phyloP scores from a whole-genome alignment of 1,140 invertebrate species.

The honey bee (Apis mellifera) region DNA sequence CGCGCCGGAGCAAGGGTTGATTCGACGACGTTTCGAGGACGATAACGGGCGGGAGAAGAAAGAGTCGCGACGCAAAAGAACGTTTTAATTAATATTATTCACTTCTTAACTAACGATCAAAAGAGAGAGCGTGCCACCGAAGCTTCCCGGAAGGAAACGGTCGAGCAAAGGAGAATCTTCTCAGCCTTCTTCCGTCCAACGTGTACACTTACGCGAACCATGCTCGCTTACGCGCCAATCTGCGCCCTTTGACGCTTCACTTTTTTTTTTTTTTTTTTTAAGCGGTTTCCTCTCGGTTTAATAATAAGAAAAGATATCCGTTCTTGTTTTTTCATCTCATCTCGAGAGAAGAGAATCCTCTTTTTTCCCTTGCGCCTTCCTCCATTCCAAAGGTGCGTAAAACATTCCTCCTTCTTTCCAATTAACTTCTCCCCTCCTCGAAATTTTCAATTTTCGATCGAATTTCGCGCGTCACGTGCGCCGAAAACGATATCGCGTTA shows the following conservation, averaged over 20 bases:
- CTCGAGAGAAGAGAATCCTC: no score
- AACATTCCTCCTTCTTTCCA: background rate
- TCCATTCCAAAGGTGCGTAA: background rate
- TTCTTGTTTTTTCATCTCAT: slow-evolving; percentile 1
- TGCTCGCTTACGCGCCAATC: no score
- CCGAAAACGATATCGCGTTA: no score
- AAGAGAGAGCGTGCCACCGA: slow-evolving; percentile 63
- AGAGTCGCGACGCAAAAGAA: slow-evolving; percentile 71
- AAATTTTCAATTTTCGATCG: no score
- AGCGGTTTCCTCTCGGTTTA: background rate
- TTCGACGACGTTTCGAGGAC: slow-evolving; percentile 12
- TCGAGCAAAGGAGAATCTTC: slow-evolving; percentile 28
- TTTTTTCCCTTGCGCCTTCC: no score
- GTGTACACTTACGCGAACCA: background rate
- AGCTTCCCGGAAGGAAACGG: slow-evolving; percentile 27
- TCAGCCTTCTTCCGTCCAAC: background rate
- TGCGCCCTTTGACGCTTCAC: background rate
- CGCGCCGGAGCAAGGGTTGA: slow-evolving; percentile 8
- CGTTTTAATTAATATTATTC: slow-evolving; percentile 81
- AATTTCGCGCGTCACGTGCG: no score
- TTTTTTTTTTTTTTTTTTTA: no score
- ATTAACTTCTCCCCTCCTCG: no score
- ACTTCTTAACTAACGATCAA: slow-evolving; percentile 78
- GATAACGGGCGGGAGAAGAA: slow-evolving; percentile 52
- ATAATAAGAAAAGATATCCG: background rate